Base-by-base conservation (phyloP, 2,888 invertebrate genomes). In the Drosophila picticornis region DNA sequence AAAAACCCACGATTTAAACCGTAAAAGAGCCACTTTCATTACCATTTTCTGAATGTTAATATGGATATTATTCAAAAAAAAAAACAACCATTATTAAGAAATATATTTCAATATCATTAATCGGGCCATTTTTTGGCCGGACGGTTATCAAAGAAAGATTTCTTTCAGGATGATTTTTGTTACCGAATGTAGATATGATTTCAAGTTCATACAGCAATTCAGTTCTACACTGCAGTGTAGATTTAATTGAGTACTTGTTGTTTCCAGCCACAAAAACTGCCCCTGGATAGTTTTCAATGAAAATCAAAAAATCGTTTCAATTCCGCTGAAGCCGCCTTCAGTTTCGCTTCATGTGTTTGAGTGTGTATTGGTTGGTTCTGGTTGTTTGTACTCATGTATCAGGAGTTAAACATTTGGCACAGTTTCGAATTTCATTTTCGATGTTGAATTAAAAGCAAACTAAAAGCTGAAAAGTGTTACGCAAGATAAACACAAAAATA, bases 371-470 rank as follows among this genome's bases (percentile, higher is more conserved):
- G 13, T 46, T 46, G 22, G 4, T 13, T 46, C 22, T 22, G n/a
- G n/a, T n/a, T 13, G 46, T 22, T 46, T 9, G 22, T 40, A 56
- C 29, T 40, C 27, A 10, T 9, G 4, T 27, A 55, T 16, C n/a
- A n/a, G 16, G 31, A 57, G 22, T 31, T 43, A 57, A 43, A 52
- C 56, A 64, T 56, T 75, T 84, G 80, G 75, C 75, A 83, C 71
- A 77, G 83, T 83, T 86, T 85, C 82, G 82, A 83, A 77, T 80
- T 83, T 78, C 78, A 82, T 78, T 83, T 80, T 62, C 73, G 57
- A 61, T 77, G 69, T 70, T 70, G 78, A 83, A 81, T 84, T 82
- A 82, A 82, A 71, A 77, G 68, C 74, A 75, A 77, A 79, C 70
- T 75, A 50, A 71, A 76, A 56, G 51, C 50, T 51, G 58, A 69